Percentiles rank a stretch among this genome's conserved stretches.
phyloP scores from a whole-genome alignment of 2,113 vertebrate species.

The Emydura subglobosa region DNA sequence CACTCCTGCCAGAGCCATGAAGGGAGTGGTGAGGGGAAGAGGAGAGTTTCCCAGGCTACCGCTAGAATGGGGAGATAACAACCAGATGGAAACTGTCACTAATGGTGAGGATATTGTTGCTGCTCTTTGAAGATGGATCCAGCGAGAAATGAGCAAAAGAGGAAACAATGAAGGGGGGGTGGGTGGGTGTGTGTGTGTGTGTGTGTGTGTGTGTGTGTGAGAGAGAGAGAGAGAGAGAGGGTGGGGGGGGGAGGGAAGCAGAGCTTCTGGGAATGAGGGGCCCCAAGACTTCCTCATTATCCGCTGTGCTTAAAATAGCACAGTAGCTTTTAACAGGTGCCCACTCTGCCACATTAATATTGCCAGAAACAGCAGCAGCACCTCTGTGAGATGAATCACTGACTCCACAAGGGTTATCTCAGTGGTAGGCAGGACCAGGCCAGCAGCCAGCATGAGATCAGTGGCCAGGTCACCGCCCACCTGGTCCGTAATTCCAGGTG shows the following conservation, averaged over 20 bases:
- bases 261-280: not conserved
- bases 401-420: not conserved
- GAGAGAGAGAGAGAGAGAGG: not conserved
- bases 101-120: conserved; percentile 28
- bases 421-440: not conserved
- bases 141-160: not conserved
- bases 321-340: not conserved
- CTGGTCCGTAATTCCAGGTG: not conserved
- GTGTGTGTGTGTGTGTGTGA: not conserved
- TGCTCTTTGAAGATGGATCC: conserved; percentile 21
- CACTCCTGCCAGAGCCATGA: not conserved
- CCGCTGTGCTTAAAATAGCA: not conserved
- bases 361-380: not conserved
- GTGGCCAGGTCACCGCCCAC: not conserved
- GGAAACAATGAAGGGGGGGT: not conserved
- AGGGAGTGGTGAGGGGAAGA: conserved; percentile 52
- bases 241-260: not conserved
- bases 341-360: not conserved
- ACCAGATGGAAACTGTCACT: conserved; percentile 68
- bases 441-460: not conserved
- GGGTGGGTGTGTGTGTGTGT: not conserved
- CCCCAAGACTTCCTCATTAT: not conserved
- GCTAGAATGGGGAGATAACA: not conserved
- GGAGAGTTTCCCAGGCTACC: conserved; percentile 41
- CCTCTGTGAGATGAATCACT: not conserved